Evolutionary conservation across 2,888 invertebrate species (phyloP).

Genomic region (Anarsia innoxiella): DNA sequence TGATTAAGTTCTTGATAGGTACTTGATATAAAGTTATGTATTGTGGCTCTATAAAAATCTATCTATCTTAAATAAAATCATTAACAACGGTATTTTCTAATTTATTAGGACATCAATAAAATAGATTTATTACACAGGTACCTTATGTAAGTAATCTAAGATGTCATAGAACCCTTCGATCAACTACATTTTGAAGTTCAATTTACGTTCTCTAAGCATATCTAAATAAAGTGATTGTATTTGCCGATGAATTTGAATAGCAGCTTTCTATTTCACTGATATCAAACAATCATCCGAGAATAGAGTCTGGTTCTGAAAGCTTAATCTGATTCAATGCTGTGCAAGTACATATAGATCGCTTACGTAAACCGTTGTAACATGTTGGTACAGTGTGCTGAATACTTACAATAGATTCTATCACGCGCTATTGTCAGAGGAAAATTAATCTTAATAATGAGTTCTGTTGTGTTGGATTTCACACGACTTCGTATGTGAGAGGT

Average conservation of each 20-base stretch:
- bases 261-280: constrained; percentile 9
- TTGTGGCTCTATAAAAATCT: no score
- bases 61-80: no score
- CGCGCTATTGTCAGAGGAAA: constrained; percentile 5
- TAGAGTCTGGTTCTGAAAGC: not conserved
- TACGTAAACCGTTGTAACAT: constrained; percentile 12
- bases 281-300: constrained; percentile 9
- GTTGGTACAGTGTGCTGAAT: constrained; percentile 9
- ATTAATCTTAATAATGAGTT: not conserved
- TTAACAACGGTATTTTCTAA: no score
- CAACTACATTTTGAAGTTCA: no score
- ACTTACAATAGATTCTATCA: constrained; percentile 5
- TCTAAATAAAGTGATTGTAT: constrained; percentile 5
- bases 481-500: constrained; percentile 5
- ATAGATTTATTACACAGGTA: no score
- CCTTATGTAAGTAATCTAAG: no score
- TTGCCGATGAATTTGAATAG: constrained; percentile 6
- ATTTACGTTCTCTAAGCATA: not conserved
- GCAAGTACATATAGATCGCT: constrained; percentile 3
- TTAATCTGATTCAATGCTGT: not conserved
- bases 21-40: no score
- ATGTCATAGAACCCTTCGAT: no score
- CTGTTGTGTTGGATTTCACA: constrained; percentile 6
- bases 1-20: no score
- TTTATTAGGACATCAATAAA: no score